Base-by-base conservation (phyloP, 2,888 invertebrate genomes). In the Electrophaes corylata region DNA sequence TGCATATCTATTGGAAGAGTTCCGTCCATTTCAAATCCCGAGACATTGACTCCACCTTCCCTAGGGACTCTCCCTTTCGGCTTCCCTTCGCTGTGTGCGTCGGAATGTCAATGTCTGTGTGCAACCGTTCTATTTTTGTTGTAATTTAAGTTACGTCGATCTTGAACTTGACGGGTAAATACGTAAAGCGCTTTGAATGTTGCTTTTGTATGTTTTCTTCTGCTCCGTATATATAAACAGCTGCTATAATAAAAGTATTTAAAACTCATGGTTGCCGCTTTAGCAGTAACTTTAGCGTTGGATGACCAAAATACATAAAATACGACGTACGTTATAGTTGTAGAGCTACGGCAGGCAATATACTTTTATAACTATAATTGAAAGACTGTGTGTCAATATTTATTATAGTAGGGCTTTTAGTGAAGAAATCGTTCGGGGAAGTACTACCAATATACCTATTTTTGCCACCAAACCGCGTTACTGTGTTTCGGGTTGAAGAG, bases 1-100 rank as follows among this genome's bases (percentile, higher is more conserved):
- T 88, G 89, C 88, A 87, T 84, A 86, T 83, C 84, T 82, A 91
- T 87, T 80, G 85, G 83, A 82, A 84, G 79, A 79, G 75, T 79
- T 78, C 79, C 86, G 86, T 84, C 88, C 88, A 86, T 88, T 86
- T 86, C 78, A 79, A 69, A 53, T 79, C 80, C 83, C 81, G 83
- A 86, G 88, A 87, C 88, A 81, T 81, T 88, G 83, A 88, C 91
- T 79, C 92, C 90, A 79, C 91, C 91, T 91, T 90, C 91, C 67
- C 91, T 54, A 63, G 91, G 88, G 92, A 92, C 91, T 91, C 86
- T 91, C 91, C 88, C 89, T 91, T 87, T 91, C 86, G 69, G 67
- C 52, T 57, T 67, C 67, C 66, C 58, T 55, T 73, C 67, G 60
- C 55, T 66, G 64, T 41, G 74, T 81, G 78, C 74, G 81, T 73